Evolutionary conservation across 2,113 vertebrate genomes (phyloP).

Genomic region (Cervus canadensis): DNA sequence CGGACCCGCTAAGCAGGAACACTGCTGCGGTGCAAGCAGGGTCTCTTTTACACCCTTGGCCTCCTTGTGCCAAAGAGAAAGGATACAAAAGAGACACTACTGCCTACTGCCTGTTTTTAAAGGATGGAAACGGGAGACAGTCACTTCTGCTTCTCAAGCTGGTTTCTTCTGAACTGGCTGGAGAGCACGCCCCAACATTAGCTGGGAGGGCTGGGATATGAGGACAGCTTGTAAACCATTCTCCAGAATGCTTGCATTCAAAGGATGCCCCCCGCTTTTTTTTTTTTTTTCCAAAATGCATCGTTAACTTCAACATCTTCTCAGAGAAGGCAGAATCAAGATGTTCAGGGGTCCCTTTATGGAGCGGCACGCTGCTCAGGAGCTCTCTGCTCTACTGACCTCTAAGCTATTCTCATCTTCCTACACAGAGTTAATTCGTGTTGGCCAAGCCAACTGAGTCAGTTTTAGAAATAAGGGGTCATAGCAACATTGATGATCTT

Average conservation of each 20-base stretch:
- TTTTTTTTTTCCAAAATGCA: neutral
- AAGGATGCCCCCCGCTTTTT: neutral
- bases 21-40: rapidly evolving
- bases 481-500: neutral
- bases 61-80: neutral
- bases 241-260: neutral
- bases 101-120: neutral
- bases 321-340: neutral
- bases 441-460: neutral
- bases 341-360: neutral
- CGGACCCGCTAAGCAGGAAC: rapidly evolving
- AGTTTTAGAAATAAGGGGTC: neutral
- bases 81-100: neutral
- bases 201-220: neutral
- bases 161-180: neutral
- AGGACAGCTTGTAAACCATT: neutral
- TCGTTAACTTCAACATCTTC: neutral
- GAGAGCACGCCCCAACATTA: rapidly evolving
- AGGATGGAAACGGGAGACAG: neutral
- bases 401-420: neutral
- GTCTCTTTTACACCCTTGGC: neutral
- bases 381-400: neutral
- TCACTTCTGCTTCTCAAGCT: neutral
- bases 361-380: neutral
- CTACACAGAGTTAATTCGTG: neutral